These are phyloP conservation scores for Carassius gibelio DNA, from an alignment of 2,113 vertebrate genomes.

Conservation along the genomic window DNA sequence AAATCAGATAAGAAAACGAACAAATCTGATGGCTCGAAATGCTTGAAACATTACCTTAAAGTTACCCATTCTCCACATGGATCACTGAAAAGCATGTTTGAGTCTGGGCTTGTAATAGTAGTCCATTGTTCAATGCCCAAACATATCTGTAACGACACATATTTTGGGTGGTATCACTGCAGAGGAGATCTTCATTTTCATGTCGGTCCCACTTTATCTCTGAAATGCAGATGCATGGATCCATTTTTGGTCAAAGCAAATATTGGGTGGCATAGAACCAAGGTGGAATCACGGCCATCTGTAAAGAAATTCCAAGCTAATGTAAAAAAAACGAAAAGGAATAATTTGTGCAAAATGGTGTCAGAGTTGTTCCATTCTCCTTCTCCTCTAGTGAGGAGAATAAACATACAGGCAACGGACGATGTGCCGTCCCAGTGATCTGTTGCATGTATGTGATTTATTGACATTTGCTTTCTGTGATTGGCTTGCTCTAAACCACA, in stretches of 20 bases:
- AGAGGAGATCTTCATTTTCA: neutral
- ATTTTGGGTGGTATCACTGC: neutral
- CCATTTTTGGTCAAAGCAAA: neutral
- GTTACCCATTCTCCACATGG: neutral
- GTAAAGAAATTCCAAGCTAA: neutral
- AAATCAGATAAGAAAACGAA: constrained; percentile 5
- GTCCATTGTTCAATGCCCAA: neutral
- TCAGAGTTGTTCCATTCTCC: neutral
- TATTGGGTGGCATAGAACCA: neutral
- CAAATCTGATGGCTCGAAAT: neutral
- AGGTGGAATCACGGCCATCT: neutral
- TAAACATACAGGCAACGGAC: neutral
- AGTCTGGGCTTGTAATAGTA: constrained; percentile 16
- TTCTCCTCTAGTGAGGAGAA: neutral
- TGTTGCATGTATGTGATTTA: constrained; percentile 47
- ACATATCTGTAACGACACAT: constrained; percentile 4
- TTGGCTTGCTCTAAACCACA: constrained; percentile 39
- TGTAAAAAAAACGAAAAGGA: neutral
- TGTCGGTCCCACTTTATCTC: neutral
- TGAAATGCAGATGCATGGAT: neutral
- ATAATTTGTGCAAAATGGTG: neutral
- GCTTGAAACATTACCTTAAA: constrained; percentile 17
- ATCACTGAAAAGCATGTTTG: neutral
- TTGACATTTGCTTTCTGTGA: constrained; percentile 45
- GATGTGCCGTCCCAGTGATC: neutral